Conservation (phyloP, 1,140 invertebrate genomes). For the Solenopsis fugax region DNA sequence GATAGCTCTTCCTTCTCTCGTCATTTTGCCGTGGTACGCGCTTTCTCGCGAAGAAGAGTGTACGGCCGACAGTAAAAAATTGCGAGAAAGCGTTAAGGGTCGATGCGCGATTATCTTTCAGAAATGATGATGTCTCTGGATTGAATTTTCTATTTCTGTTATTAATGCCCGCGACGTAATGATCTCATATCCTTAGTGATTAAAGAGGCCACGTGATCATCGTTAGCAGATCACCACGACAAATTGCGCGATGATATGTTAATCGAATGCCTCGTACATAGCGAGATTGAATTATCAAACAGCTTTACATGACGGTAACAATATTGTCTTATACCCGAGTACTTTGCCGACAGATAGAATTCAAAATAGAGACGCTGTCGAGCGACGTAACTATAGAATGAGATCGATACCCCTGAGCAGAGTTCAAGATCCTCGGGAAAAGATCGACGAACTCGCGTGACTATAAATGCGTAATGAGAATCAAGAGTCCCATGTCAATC, state of each 20-base stretch:
- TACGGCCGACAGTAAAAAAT: constrained; percentile 1
- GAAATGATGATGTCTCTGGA: constrained; percentile 36
- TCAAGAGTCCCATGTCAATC: constrained; percentile 38
- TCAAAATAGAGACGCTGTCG: constrained; percentile 28
- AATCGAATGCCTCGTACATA: background rate
- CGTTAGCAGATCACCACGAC: background rate
- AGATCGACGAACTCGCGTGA: constrained; percentile 62
- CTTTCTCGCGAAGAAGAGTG: constrained; percentile 20
- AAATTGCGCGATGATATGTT: constrained; percentile 49
- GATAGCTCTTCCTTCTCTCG: constrained; percentile 75
- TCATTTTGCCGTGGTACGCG: constrained; percentile 61
- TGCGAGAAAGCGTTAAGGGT: constrained; percentile 56
- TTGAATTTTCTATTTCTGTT: constrained; percentile 31
- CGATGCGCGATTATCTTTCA: constrained; percentile 67
- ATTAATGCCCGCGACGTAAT: background rate
- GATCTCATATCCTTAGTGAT: constrained; percentile 15
- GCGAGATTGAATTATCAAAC: constrained; percentile 46
- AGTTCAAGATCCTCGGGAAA: constrained; percentile 60
- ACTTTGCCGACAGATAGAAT: constrained; percentile 44
- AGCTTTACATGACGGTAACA: constrained; percentile 51
- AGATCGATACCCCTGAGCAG: constrained; percentile 49
- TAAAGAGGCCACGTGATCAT: constrained; percentile 14
- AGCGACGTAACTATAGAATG: constrained; percentile 34
- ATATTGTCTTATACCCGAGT: constrained; percentile 32
- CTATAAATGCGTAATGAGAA: constrained; percentile 54